Evolutionary conservation across 2,797 vertebrate species (phyloP).

Genomic region (Thaleichthys pacificus): DNA sequence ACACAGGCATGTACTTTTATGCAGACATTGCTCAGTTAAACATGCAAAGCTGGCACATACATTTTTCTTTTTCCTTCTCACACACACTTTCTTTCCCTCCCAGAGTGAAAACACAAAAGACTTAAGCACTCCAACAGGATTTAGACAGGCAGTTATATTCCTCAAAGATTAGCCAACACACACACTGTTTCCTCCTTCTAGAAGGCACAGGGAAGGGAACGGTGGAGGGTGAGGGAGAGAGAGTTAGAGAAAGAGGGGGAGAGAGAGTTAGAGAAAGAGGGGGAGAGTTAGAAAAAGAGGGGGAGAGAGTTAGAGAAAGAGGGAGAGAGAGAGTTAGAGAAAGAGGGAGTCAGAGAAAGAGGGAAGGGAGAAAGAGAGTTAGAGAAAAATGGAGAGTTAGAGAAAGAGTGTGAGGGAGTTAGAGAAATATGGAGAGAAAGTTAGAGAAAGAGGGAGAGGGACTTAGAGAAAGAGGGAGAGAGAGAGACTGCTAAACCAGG

Average conservation of each 20-base stretch:
- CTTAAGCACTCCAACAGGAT: background rate
- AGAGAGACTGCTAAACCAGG: too few species aligned
- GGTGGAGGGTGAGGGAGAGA: constrained; percentile 10
- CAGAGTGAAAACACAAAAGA: too few species aligned
- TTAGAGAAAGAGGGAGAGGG: too few species aligned
- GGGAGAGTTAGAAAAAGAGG: background rate
- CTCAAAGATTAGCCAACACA: background rate
- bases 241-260: constrained; percentile 1
- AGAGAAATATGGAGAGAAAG: too few species aligned
- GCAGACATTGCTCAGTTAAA: background rate
- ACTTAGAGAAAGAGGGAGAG: too few species aligned
- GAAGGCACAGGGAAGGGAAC: constrained; percentile 31
- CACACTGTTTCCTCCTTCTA: constrained; percentile 23
- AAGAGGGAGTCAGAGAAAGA: too few species aligned
- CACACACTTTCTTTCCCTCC: background rate
- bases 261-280: background rate
- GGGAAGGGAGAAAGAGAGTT: too few species aligned
- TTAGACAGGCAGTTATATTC: constrained; percentile 14
- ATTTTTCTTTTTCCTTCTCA: background rate
- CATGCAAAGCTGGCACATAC: background rate
- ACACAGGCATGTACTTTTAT: background rate
- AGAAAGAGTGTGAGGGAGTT: too few species aligned
- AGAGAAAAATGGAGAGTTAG: too few species aligned
- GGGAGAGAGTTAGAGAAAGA: too few species aligned
- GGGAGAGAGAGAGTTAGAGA: too few species aligned